Base-by-base conservation (phyloP, 2,888 invertebrate genomes). In the Drosophila neonasuta region DNA sequence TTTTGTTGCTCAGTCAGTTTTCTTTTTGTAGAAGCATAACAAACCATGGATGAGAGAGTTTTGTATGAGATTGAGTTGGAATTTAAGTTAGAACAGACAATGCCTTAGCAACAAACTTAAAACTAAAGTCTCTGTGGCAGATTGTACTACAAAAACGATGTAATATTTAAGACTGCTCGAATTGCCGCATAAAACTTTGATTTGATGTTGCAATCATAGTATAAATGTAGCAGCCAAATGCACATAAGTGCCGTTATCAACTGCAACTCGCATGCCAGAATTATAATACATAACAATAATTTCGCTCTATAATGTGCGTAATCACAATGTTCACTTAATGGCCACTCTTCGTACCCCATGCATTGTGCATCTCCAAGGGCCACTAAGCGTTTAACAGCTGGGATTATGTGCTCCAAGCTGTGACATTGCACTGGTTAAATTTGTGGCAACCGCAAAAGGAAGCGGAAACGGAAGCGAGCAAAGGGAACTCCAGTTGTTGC, bases 241-340 rank as follows among this genome's bases (percentile, higher is more conserved):
- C 44, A 3, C 30, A 32, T n/a, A 36, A 57, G 6, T 17, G 51
- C 45, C 52, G 48, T 49, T 42, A 45, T 49, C 5, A 30, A 32
- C 71, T 54, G 20, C 20, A 44, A 20, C 17, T 44, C 11, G 44
- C 4, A 45, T 46, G 24, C 34, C 55, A 46, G 36, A 34, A 45
- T 15, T 56, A 34, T 62, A 58, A 74, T 24, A 24, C 24, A 24
- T 75, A 70, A 66, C 71, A 75, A 70, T 73, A 55, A 74, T 65
- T 58, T 63, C 15, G 30, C 41, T 51, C 48, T 36, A 62, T 56
- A 74, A 73, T 73, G 71, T 66, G 49, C 20, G 73, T 74, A 73
- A 75, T 73, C 71, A 73, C 65, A 73, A 70, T 70, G 75, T 55
- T 59, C 70, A 70, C 55, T 74, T 74, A 39, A 70, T 70, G 66